These are phyloP conservation scores for Anaspis maculata DNA, from an alignment of 2,888 invertebrate species.

Conservation along the genomic window DNA sequence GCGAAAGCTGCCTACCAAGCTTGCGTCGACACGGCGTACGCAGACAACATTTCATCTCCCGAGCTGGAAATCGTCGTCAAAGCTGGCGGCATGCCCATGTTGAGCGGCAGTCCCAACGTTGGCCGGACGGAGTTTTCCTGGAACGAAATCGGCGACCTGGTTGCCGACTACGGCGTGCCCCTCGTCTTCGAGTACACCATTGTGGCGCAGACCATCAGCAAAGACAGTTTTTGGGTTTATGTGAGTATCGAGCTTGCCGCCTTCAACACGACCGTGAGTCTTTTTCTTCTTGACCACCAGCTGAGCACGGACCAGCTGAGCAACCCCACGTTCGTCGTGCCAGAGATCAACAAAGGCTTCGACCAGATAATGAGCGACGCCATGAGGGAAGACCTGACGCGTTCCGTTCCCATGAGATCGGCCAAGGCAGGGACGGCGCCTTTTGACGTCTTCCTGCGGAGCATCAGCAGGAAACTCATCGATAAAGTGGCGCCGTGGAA, in stretches of 20 bases:
- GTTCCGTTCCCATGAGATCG: background rate
- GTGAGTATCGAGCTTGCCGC: background rate
- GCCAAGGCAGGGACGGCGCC: conserved; percentile 9
- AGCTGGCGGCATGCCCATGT: conserved; percentile 34
- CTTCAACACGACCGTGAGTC: background rate
- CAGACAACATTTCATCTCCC: conserved; percentile 18
- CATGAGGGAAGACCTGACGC: conserved; percentile 14
- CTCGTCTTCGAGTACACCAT: conserved; percentile 33
- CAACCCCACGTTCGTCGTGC: conserved; percentile 20
- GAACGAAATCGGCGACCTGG: conserved; percentile 33
- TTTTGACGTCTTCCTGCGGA: conserved; percentile 26
- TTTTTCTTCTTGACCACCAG: background rate
- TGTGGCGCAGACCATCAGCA: conserved; percentile 1
- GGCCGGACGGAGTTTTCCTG: conserved; percentile 25
- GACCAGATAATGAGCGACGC: conserved; percentile 23
- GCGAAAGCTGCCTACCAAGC: conserved; percentile 35
- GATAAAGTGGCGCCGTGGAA: conserved; percentile 5
- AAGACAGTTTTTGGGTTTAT: conserved; percentile 2
- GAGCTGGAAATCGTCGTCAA: conserved; percentile 30
- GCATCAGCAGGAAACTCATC: conserved; percentile 14
- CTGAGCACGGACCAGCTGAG: conserved; percentile 12
- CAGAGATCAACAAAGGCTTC: conserved; percentile 13
- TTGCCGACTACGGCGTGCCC: conserved; percentile 35
- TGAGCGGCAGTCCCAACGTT: conserved; percentile 13
- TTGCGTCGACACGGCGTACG: conserved; percentile 26